Conservation (phyloP, 2,113 vertebrate genomes). For the Stegostoma tigrinum region DNA sequence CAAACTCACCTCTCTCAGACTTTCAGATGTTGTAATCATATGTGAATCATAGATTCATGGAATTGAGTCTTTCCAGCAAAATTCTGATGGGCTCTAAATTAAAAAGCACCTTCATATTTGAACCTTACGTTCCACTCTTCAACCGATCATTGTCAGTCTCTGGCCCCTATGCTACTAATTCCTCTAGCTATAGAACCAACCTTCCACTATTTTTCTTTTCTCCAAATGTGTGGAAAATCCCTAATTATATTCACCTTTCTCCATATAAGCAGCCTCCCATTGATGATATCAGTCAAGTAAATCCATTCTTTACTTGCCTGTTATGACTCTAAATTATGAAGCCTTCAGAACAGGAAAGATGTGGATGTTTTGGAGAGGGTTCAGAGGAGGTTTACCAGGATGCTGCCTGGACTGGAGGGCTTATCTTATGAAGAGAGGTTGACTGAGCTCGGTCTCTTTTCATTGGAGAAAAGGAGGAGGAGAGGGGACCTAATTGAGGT, state of each 20-base stretch:
- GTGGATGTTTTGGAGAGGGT: too few species aligned
- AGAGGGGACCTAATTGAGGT: too few species aligned
- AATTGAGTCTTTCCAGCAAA: too few species aligned
- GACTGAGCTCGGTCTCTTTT: too few species aligned
- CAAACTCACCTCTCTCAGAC: too few species aligned
- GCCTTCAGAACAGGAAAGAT: neutral
- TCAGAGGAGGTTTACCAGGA: too few species aligned
- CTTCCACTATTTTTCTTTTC: neutral
- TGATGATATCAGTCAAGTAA: neutral
- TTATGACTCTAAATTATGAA: neutral
- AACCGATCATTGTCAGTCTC: neutral
- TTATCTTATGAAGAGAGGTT: too few species aligned
- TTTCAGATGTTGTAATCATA: too few species aligned
- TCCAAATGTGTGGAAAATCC: neutral
- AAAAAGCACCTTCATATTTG: neutral
- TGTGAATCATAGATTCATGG: too few species aligned
- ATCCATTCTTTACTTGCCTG: neutral
- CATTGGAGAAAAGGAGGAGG: too few species aligned
- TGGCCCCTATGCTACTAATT: neutral
- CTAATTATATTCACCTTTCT: too few species aligned
- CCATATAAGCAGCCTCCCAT: neutral
- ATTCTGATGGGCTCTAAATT: neutral
- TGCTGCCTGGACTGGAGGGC: too few species aligned
- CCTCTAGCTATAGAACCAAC: neutral
- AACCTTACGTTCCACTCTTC: neutral